Evolutionary conservation across 2,888 invertebrate species (phyloP).

Genomic region (Epicampocera succincta): DNA sequence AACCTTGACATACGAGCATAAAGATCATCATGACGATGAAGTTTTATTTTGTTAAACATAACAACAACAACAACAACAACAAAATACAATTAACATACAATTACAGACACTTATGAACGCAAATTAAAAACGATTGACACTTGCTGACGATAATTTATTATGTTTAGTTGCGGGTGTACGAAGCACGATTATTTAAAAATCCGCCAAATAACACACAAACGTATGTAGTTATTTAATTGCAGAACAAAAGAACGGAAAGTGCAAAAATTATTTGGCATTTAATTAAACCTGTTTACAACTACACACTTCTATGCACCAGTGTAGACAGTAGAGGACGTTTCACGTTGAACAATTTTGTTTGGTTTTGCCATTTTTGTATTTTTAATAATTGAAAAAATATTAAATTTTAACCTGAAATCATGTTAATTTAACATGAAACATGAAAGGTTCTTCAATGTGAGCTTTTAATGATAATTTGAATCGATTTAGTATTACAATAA

Average conservation of each 20-base stretch:
- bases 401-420: too few species aligned
- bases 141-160: slow-evolving; percentile 16
- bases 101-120: background rate
- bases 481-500: too few species aligned
- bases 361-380: too few species aligned
- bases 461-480: too few species aligned
- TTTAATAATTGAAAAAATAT: too few species aligned
- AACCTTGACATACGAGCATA: slow-evolving; percentile 63
- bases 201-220: slow-evolving; percentile 19
- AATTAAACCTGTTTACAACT: too few species aligned
- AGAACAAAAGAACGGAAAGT: background rate
- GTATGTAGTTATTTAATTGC: slow-evolving; percentile 42
- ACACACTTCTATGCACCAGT: too few species aligned
- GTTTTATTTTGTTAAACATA: slow-evolving; percentile 5
- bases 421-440: too few species aligned
- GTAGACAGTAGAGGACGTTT: too few species aligned
- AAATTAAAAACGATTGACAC: slow-evolving; percentile 40
- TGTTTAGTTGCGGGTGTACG: slow-evolving; percentile 1
- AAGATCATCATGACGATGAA: slow-evolving; percentile 31
- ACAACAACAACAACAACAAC: slow-evolving; percentile 20
- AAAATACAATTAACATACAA: slow-evolving; percentile 2
- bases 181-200: slow-evolving; percentile 8
- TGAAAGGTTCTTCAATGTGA: too few species aligned
- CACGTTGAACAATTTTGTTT: too few species aligned
- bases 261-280: too few species aligned